Base-by-base conservation (phyloP, 64 coral and sea anemone genomes). In the Pocillopora verrucosa region DNA sequence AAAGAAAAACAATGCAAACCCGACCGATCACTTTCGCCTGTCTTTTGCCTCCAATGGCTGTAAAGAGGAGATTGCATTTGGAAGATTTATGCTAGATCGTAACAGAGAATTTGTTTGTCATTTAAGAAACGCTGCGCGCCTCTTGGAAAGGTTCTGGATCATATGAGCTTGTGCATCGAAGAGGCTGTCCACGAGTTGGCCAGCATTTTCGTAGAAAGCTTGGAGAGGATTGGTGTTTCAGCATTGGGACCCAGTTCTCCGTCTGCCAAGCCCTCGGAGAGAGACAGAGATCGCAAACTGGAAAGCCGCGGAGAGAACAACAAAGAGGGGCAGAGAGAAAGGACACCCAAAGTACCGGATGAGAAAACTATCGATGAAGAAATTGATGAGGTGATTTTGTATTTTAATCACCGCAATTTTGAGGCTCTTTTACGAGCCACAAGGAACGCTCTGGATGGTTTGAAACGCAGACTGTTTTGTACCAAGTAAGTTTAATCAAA, bases 331-430 rank as follows among this genome's bases (percentile, higher is more conserved):
- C 83, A 82, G 13, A 81, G 91, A 65, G 91, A 91, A 34, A 96
- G 93, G 77, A 88, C 95, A 13, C 88, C 91, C 17, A 96, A 96
- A 85, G 78, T 85, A 6, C 91, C 92, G 3, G 95, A 96, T 36
- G 95, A 96, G 59, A 96, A 96, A 82, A 88, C 91, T 34, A 73
- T 96, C 61, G 88, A 93, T 41, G 95, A 96, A 86, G 95, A 96
- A 59, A 96, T 96, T 22, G 95, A 93, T 81, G 95, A 96, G 38
- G 77, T 96, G 69, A 96, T 96, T 62, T 36, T 96, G 56, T 91
- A 91, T 65, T 96, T 96, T 62, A 96, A 96, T 90, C 95, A 96
- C 1, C 91, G 91, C 59, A 96, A 78, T 10, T 96, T 96, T 26
- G 95, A 96, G 73, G 95, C 95, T 17, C 68, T 96, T 70, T 72